These are phyloP conservation scores for Sebastes kiyomatsui DNA, from an alignment of 2,797 vertebrate species.

Conservation along the genomic window DNA sequence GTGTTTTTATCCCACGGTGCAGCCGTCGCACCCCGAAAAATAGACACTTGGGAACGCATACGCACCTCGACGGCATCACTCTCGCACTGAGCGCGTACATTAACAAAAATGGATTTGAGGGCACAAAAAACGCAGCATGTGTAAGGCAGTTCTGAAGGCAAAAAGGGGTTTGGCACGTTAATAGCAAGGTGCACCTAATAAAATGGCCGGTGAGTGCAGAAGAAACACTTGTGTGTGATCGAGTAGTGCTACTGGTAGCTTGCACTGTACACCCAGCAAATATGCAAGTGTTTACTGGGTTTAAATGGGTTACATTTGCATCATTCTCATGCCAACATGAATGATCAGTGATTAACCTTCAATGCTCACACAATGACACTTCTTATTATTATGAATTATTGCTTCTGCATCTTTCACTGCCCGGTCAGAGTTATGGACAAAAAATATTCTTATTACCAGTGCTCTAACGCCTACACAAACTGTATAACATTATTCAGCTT, in stretches of 20 bases:
- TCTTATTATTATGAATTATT: slow-evolving; percentile 21
- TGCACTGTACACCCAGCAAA: neutral
- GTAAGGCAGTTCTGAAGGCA: neutral
- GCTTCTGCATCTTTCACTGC: slow-evolving; percentile 11
- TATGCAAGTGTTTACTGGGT: neutral
- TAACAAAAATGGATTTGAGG: too few species aligned
- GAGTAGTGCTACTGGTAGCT: neutral
- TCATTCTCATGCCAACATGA: neutral
- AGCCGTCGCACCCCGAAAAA: too few species aligned
- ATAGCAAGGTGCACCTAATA: neutral
- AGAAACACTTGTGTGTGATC: neutral
- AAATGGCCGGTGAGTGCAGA: neutral
- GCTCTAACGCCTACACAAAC: slow-evolving; percentile 34
- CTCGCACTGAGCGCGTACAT: too few species aligned
- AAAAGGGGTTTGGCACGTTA: neutral
- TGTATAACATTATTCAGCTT: slow-evolving; percentile 53
- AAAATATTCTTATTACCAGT: neutral
- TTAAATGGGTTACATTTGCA: neutral
- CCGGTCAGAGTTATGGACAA: slow-evolving; percentile 12
- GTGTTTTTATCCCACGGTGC: too few species aligned
- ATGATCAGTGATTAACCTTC: slow-evolving; percentile 24
- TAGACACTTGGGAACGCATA: too few species aligned
- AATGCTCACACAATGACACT: neutral
- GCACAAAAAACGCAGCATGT: too few species aligned
- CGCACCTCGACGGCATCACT: too few species aligned